Base-by-base conservation (phyloP, 2,888 invertebrate species). In the Protula sp. region DNA sequence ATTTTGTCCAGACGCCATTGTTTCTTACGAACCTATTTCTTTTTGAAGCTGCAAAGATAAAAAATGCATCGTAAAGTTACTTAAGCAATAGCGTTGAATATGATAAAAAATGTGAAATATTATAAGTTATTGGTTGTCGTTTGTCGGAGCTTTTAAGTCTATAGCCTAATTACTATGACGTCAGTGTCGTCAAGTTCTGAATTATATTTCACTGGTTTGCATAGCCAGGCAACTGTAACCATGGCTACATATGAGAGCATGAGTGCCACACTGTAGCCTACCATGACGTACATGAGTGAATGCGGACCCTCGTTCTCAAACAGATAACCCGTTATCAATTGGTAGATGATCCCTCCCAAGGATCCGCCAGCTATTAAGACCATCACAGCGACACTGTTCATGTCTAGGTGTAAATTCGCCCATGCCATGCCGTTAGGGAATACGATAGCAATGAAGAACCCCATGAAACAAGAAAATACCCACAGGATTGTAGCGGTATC, bases 371-470 rank as follows among this genome's bases (percentile, higher is more conserved):
- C 54, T 2, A 70, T 60, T 1, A 69, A 54, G 30, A 71, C 63
- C 27, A 68, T 70, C 9, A 71, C 68, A 1, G 66, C 70, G 45
- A 68, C 60, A 3, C 71, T 69, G 3, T 71, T 71, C 66, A 74
- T 67, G 26, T 68, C 62, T 4, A 72, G 56, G 48, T 72, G 67
- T 38, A 54, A 67, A 50, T 74, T 69, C 1, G 65, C 68, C 72
- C 72, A 73, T 1, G 69, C 68, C 4, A 72, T 67, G 14, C 70
- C 70, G 5, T 67, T 63, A 0, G 74, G 74, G 50, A 72, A 71
- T 14, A 68, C 59, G 1, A 67, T 69, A 1, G 70, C 68, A 14
- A 68, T 64, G 56, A 70, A 71, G 27, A 70, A 59, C 3, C 66
- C 72, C 24, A 71, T 54, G 1, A 66, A 58, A 47, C 58, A 62